Percentiles rank a stretch among this genome's conserved stretches.
Evolutionary conservation across 23 tunicate genomes (phyloP).

Genomic region (Ascidia mentula): DNA sequence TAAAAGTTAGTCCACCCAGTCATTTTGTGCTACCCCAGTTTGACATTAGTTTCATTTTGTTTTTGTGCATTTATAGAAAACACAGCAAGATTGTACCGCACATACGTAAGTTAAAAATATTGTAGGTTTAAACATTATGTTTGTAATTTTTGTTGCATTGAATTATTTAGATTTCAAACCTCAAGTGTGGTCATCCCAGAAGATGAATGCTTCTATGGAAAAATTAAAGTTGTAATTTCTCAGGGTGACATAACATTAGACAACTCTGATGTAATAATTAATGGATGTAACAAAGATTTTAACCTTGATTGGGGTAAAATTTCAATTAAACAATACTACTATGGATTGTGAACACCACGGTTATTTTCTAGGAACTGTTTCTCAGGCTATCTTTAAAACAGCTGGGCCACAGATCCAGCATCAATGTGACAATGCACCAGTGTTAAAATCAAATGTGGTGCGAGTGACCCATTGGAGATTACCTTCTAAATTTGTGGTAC

Average conservation of each 20-base stretch:
- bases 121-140: too few species aligned
- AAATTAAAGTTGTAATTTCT: slow-evolving; percentile 6
- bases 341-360: too few species aligned
- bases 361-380: slow-evolving; percentile 36
- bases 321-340: too few species aligned
- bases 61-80: too few species aligned
- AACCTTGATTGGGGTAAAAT: slow-evolving; percentile 16
- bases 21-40: too few species aligned
- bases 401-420: slow-evolving; percentile 33
- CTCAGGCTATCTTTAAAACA: slow-evolving; percentile 30
- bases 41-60: too few species aligned
- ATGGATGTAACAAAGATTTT: slow-evolving; percentile 21
- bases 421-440: slow-evolving; percentile 18
- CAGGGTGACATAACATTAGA: slow-evolving; percentile 31
- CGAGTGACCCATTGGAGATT: slow-evolving; percentile 23
- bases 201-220: slow-evolving; percentile 8
- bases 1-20: too few species aligned
- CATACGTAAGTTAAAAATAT: too few species aligned
- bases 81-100: too few species aligned
- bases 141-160: too few species aligned
- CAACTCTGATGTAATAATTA: slow-evolving; percentile 32
- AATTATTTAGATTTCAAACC: too few species aligned
- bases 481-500: slow-evolving; percentile 36
- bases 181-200: neutral
- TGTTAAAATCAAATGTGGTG: neutral